Base-by-base conservation (phyloP, 1,140 invertebrate genomes). In the Trichonephila inaurata region DNA sequence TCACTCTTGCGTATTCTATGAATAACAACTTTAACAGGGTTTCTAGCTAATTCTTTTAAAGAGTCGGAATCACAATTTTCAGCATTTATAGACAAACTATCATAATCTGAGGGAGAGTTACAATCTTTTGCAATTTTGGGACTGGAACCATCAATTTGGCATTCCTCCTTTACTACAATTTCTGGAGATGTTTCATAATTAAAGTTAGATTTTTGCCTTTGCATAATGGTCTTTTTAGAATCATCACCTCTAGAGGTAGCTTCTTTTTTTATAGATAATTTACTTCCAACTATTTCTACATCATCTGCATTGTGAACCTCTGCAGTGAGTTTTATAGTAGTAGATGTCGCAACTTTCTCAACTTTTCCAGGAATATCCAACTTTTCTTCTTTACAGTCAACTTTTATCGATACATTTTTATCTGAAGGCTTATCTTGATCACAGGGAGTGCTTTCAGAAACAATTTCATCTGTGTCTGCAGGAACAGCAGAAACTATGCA, bases 21-120 rank as follows among this genome's bases (percentile, higher is more conserved):
- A 60, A 94, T 94, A 8, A 94, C 93, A 62, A 94, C 93, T 89
- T 94, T 94, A 21, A 94, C 93, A 83, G 93, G 93, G 69, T 90
- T 90, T 12, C 33, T 40, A 62, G 33, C 8, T 51, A 51, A 58
- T 40, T 88, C 91, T n/a, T 33, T 77, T 14, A 66, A n/a, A 21
- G 85, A 33, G 8, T 93, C 88, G 19, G 40, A 69, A n/a, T 93
- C 90, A n/a, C 7, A 14, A 85, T n/a, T 58, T 16, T 93, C 69
- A 19, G 51, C 40, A 33, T 69, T 24, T 77, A 24, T 62, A n/a
- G 69, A 12, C 44, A 72, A 87, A 58, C 24, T 87, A 86, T 88
- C 86, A 88, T 61, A 44, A 40, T 87, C 72, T 33, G 10, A 61
- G n/a, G 62, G 33, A 69, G 60, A 61, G 28, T 85, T 58, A 5